Base-by-base conservation (phyloP, 2,113 vertebrate genomes). In the Siniperca knerii region DNA sequence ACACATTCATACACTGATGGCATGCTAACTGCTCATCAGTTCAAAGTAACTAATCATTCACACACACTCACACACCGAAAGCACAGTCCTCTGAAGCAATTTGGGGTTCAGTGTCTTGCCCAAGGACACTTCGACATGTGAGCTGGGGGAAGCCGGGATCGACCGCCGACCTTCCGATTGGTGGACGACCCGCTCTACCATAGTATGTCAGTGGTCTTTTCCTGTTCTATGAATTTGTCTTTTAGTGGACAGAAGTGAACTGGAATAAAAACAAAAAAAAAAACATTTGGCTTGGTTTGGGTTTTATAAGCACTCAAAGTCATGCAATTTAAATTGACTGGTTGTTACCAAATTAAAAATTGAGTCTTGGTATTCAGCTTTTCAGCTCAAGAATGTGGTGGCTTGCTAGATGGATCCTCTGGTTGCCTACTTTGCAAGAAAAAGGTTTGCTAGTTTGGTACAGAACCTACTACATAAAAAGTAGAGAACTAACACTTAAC, bases 271-370 rank as follows among this genome's bases (percentile, higher is more conserved):
- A 70, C 46, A 29, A 29, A 29, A 29, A 20, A 80, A 64, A 74
- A 66, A 52, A n/a, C 57, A 69, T 83, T 84, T 75, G 70, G 74
- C 68, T 75, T 75, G 33, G 15, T 62, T 83, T 64, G 62, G 25
- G 66, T 89, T 84, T 86, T 68, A 79, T 72, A 76, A 71, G 76
- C 9, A 12, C 58, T 79, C 74, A 72, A 87, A 83, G 66, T 73
- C 73, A 9, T 33, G 67, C 48, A 40, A 68, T 82, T 86, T 76
- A 68, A 86, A 81, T 76, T 60, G 25, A 82, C 66, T 82, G 50
- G 2, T 79, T 35, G 15, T 79, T 80, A 79, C 40, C 55, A 65
- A 70, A 79, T 65, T 42, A 73, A 82, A 86, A 72, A 44, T 35
- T 23, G 16, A 60, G n/a, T 73, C 50, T 52, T 61, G 46, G 72